These are phyloP conservation scores for Plodia interpunctella DNA, from an alignment of 1,140 invertebrate species.

Conservation along the genomic window DNA sequence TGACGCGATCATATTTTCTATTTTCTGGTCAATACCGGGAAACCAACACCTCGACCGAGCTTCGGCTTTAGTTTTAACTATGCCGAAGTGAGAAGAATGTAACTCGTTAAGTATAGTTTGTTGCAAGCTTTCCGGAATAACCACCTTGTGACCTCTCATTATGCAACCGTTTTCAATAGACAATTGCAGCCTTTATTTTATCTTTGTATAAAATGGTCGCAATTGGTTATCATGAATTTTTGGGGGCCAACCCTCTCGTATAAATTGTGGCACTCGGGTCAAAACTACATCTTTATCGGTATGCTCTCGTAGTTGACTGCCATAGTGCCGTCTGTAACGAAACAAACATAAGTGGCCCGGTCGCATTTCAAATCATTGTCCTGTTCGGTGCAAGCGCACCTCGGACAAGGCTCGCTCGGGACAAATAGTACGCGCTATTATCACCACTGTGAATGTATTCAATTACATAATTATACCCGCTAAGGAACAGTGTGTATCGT, in stretches of 20 bases:
- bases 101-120: conserved; percentile 14
- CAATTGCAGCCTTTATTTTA: conserved; percentile 19
- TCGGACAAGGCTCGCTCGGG: too few species aligned
- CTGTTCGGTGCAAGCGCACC: neutral
- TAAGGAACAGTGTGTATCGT: conserved; percentile 12
- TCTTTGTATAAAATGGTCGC: conserved; percentile 18
- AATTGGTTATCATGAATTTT: conserved; percentile 15
- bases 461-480: conserved; percentile 13
- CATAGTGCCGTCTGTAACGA: neutral
- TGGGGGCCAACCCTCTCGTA: conserved; percentile 21
- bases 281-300: neutral
- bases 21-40: conserved; percentile 27
- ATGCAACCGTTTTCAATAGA: conserved; percentile 26
- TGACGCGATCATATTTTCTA: conserved; percentile 26
- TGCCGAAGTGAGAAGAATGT: conserved; percentile 26
- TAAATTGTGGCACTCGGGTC: conserved; percentile 9
- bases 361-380: neutral
- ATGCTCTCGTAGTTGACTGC: neutral
- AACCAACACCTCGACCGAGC: conserved; percentile 34
- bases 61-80: conserved; percentile 33
- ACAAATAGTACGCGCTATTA: conserved; percentile 15
- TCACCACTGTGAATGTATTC: conserved; percentile 9
- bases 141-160: conserved; percentile 25
- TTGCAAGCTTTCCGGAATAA: conserved; percentile 19
- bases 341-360: conserved; percentile 5